Conservation (phyloP, 2,113 vertebrate species). For the Coturnix japonica region DNA sequence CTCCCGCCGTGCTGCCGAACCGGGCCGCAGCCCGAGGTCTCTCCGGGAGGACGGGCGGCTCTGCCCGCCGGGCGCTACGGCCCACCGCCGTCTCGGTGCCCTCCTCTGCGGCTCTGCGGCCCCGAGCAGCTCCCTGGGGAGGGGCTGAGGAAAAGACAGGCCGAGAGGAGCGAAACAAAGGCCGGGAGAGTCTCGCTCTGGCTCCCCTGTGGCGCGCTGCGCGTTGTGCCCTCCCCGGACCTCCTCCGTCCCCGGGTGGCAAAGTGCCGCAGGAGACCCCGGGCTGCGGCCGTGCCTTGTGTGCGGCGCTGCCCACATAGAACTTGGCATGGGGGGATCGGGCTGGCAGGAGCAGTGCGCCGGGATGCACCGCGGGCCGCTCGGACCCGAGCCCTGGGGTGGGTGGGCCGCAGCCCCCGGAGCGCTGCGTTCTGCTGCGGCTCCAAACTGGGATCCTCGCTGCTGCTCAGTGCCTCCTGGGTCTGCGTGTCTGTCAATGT, state of each 20-base stretch:
- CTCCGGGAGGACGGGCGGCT: neutral
- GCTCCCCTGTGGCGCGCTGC: neutral
- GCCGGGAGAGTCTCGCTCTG: neutral
- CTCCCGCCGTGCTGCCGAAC: too few relatives aligned
- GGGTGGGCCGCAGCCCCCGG: too few relatives aligned
- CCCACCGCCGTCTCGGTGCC: neutral
- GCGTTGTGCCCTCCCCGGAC: neutral
- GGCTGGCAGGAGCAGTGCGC: neutral
- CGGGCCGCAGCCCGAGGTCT: neutral
- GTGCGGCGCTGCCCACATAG: neutral
- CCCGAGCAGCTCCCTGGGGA: neutral
- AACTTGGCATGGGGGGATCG: too few relatives aligned
- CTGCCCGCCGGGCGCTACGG: neutral
- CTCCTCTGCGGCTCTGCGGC: neutral
- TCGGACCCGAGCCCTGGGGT: too few relatives aligned
- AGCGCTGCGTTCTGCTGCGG: too few relatives aligned
- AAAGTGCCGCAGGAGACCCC: too few relatives aligned
- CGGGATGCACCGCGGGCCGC: too few relatives aligned
- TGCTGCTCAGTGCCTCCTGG: neutral
- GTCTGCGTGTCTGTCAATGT: neutral
- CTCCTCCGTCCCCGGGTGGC: neutral
- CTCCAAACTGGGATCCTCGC: too few relatives aligned
- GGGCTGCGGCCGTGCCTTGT: neutral
- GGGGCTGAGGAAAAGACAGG: neutral
- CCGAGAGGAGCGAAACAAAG: neutral